Evolutionary conservation across 23 tunicate species (phyloP).

Genomic region (Clavelina lepadiformis): DNA sequence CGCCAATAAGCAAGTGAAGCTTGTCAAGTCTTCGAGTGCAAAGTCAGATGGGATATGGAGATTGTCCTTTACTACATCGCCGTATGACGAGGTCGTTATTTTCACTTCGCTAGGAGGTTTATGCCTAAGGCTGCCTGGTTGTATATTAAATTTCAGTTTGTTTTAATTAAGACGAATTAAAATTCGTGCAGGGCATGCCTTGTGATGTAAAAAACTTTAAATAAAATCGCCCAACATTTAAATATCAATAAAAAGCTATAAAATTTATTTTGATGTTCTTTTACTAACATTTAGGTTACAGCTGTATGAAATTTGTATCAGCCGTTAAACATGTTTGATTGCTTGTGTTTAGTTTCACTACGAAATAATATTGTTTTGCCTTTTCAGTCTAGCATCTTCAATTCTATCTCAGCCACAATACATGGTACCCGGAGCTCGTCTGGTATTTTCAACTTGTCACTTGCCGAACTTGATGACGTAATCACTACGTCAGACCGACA

Average conservation of each 20-base stretch:
- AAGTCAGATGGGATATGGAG: constrained; percentile 6
- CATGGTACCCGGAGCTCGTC: constrained; percentile 58
- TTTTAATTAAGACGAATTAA: not conserved
- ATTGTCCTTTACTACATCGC: constrained; percentile 3
- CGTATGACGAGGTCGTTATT: constrained; percentile 7
- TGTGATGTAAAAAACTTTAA: no score
- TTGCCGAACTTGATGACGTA: constrained; percentile 23
- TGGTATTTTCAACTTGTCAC: constrained; percentile 19
- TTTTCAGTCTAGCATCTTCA: constrained; percentile 18
- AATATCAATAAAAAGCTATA: no score
- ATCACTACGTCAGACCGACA: not conserved
- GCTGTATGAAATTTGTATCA: no score
- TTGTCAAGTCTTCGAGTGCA: not conserved
- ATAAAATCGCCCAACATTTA: no score
- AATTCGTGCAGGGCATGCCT: not conserved
- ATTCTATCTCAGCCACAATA: constrained; percentile 32
- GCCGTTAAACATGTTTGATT: no score
- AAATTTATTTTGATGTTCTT: no score
- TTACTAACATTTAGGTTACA: no score
- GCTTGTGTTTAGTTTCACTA: no score
- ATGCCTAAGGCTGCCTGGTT: not conserved
- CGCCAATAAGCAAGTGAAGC: no score
- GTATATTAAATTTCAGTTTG: not conserved
- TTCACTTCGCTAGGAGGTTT: not conserved
- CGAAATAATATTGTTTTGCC: no score